Percentiles rank a stretch among this genome's conserved stretches.
These are phyloP conservation scores for Chironomus tentans DNA, from an alignment of 2,888 invertebrate genomes.

Conservation along the genomic window DNA sequence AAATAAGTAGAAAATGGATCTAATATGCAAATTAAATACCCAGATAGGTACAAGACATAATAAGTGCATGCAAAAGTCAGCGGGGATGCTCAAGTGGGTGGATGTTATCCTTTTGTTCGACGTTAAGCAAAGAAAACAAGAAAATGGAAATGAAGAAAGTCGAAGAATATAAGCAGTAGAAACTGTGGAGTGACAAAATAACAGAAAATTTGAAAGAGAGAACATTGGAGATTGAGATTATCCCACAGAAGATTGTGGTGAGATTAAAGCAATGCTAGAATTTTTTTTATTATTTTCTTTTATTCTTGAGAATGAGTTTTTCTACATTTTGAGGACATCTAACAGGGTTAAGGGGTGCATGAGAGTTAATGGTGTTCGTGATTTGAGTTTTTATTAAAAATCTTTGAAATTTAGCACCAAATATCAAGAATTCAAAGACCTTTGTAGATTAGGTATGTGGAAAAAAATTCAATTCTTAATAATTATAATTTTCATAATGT, in stretches of 20 bases:
- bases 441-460: too few relatives aligned
- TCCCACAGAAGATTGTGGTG: conserved; percentile 11
- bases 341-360: too few relatives aligned
- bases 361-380: too few relatives aligned
- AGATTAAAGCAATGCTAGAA: not conserved
- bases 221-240: not conserved
- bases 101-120: not conserved
- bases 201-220: not conserved
- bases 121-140: conserved; percentile 8
- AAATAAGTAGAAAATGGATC: not conserved
- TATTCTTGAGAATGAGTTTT: too few relatives aligned
- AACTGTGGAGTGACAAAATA: too few relatives aligned
- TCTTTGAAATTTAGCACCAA: too few relatives aligned
- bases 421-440: too few relatives aligned
- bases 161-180: not conserved
- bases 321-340: too few relatives aligned
- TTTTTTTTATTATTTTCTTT: too few relatives aligned
- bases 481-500: too few relatives aligned
- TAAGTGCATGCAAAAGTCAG: conserved; percentile 1
- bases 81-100: conserved; percentile 21
- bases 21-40: conserved; percentile 22
- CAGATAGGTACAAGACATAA: not conserved
- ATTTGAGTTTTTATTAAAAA: too few relatives aligned
- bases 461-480: too few relatives aligned
- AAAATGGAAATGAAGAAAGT: not conserved